These are phyloP conservation scores for Auanema freiburgensis DNA, from an alignment of 2,888 invertebrate species.

Conservation along the genomic window DNA sequence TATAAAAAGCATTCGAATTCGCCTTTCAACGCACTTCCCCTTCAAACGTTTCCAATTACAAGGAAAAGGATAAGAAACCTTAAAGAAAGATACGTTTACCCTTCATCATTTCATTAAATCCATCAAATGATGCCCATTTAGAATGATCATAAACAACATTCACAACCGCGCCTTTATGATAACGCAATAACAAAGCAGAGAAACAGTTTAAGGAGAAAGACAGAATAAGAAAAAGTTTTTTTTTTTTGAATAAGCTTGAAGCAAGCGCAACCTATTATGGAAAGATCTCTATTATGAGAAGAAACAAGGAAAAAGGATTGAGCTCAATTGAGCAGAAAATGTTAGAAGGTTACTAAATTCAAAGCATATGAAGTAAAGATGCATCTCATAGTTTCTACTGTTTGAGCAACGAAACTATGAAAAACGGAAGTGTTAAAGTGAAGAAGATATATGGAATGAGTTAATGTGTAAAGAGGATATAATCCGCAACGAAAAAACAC, in stretches of 20 bases:
- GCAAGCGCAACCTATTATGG: conserved; percentile 3
- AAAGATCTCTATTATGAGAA: conserved; percentile 2
- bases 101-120: background rate
- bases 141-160: conserved; percentile 3
- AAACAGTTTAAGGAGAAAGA: background rate
- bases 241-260: background rate
- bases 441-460: conserved; percentile 23
- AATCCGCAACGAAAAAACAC: too few species aligned
- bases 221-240: background rate
- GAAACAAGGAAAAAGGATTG: background rate
- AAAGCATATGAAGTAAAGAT: too few species aligned
- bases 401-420: conserved; percentile 13
- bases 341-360: too few species aligned
- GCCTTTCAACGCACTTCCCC: background rate
- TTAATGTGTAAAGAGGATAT: too few species aligned
- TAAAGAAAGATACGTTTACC: background rate
- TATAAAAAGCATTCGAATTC: background rate
- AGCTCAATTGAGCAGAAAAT: too few species aligned
- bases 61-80: background rate
- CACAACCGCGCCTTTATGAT: background rate
- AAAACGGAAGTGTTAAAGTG: conserved; percentile 11
- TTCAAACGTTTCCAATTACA: background rate
- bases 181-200: background rate
- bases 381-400: conserved; percentile 9
- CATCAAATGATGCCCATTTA: too few species aligned